Percentiles rank a stretch among this genome's conserved stretches.
Evolutionary conservation across 1,140 invertebrate species (phyloP).

Genomic region (Drosophila funebris): DNA sequence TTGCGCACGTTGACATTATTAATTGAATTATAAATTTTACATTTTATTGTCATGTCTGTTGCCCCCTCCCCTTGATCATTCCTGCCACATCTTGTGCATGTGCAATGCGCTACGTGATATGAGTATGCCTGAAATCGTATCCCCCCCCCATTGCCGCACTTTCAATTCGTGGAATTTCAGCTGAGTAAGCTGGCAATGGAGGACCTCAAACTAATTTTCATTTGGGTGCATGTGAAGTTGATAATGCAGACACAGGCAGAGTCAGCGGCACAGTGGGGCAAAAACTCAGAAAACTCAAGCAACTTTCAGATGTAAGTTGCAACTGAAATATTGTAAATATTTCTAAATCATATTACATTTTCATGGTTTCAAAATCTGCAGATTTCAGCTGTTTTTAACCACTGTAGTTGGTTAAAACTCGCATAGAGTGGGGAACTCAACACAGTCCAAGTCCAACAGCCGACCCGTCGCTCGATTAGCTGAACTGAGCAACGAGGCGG

Average conservation of each 20-base stretch:
- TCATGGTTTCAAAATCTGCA: too few species aligned
- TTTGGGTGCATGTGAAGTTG: conserved; percentile 38
- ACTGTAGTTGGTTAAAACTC: neutral
- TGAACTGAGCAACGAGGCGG: conserved; percentile 47
- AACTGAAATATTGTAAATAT: neutral
- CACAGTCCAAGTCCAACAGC: conserved; percentile 5
- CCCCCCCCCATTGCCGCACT: neutral
- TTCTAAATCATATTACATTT: too few species aligned
- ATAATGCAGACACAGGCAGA: neutral
- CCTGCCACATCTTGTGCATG: neutral
- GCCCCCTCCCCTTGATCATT: neutral
- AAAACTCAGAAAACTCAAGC: neutral
- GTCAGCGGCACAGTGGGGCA: conserved; percentile 8
- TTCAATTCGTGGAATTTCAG: conserved; percentile 59
- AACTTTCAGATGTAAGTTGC: neutral
- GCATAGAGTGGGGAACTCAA: neutral
- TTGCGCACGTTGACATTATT: conserved; percentile 65
- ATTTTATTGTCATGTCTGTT: conserved; percentile 68
- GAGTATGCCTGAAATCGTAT: conserved; percentile 50
- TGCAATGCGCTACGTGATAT: conserved; percentile 58
- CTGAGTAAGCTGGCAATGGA: conserved; percentile 58
- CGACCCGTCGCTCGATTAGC: conserved; percentile 51
- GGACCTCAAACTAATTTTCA: conserved; percentile 70
- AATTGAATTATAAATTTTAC: conserved; percentile 83
- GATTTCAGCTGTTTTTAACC: neutral